Evolutionary conservation across 2,797 vertebrate genomes (phyloP).

Genomic region (Cyprinodon diabolis): DNA sequence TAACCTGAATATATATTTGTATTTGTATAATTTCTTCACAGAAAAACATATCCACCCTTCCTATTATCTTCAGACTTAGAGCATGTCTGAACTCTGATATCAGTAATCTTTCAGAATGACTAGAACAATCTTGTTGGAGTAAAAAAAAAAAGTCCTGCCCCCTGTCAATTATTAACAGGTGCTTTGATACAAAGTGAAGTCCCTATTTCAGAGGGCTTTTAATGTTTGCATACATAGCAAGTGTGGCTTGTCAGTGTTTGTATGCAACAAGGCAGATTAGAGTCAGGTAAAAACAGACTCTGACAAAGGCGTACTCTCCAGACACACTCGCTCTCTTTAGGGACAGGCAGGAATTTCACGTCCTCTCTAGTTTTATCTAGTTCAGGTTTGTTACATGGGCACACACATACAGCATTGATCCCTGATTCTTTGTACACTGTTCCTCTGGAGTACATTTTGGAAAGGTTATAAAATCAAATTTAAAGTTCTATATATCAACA

Average conservation of each 20-base stretch:
- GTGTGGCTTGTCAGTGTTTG: slow-evolving; percentile 17
- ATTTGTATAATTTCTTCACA: too few species aligned
- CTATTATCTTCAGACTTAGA: not conserved
- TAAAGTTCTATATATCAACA: not conserved
- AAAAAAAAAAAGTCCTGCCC: slow-evolving; percentile 15
- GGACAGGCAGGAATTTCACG: slow-evolving; percentile 2
- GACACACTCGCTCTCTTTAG: slow-evolving; percentile 1
- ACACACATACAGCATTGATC: slow-evolving; percentile 16
- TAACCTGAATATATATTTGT: not conserved
- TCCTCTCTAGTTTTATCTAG: slow-evolving; percentile 39
- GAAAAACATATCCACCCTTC: not conserved
- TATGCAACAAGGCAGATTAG: not conserved
- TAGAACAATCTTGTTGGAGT: slow-evolving; percentile 51
- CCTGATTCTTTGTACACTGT: not conserved
- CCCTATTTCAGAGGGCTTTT: slow-evolving; percentile 10
- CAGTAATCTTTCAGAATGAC: slow-evolving; percentile 52
- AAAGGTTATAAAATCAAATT: not conserved
- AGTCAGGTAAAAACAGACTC: slow-evolving; percentile 43
- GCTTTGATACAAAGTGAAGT: slow-evolving; percentile 8
- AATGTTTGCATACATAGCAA: slow-evolving; percentile 26
- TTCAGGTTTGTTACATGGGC: slow-evolving; percentile 28
- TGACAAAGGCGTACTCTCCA: slow-evolving; percentile 28
- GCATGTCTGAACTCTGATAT: slow-evolving; percentile 31
- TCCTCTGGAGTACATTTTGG: not conserved
- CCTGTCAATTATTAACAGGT: slow-evolving; percentile 71